These are phyloP conservation scores for Hassar affinis DNA, from an alignment of 2,113 vertebrate genomes.

Conservation along the genomic window DNA sequence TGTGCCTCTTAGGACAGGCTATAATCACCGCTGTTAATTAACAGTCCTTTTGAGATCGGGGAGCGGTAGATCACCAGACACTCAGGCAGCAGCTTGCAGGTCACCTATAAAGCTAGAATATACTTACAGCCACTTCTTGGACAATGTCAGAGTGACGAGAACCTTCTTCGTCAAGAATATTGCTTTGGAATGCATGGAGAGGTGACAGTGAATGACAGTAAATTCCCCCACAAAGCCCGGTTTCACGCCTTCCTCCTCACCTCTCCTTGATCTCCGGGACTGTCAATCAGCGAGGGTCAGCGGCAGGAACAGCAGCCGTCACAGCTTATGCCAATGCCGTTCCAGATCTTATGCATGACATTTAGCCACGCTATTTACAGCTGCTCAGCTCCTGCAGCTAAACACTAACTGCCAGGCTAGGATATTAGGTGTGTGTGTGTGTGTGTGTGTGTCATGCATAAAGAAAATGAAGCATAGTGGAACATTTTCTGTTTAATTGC, in stretches of 20 bases:
- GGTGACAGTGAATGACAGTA: constrained; percentile 52
- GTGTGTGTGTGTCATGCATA: constrained; percentile 26
- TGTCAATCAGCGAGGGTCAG: constrained; percentile 54
- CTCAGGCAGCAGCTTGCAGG: constrained; percentile 25
- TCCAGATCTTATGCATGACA: constrained; percentile 46
- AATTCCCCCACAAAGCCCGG: constrained; percentile 34
- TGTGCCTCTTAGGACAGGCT: constrained; percentile 8
- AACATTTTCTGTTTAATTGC: constrained; percentile 39
- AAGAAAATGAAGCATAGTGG: constrained; percentile 46
- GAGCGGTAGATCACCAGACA: constrained; percentile 21
- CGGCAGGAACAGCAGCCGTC: constrained; percentile 21
- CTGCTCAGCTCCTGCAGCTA: constrained; percentile 25
- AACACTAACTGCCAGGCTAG: constrained; percentile 11
- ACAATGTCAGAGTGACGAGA: constrained; percentile 24
- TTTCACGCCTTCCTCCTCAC: constrained; percentile 39
- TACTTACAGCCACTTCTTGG: not conserved
- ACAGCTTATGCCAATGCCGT: constrained; percentile 50
- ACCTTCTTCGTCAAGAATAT: constrained; percentile 14
- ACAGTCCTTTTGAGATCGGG: constrained; percentile 31
- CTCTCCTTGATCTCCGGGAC: constrained; percentile 40
- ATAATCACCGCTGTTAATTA: constrained; percentile 54
- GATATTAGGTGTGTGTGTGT: constrained; percentile 31
- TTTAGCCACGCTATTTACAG: constrained; percentile 46
- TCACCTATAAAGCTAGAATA: constrained; percentile 32
- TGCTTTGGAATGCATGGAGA: constrained; percentile 12